Evolutionary conservation across 2,797 vertebrate genomes (phyloP), one percentile per base, ranked within the genome.

Genomic region (Tragopan temminckii): DNA sequence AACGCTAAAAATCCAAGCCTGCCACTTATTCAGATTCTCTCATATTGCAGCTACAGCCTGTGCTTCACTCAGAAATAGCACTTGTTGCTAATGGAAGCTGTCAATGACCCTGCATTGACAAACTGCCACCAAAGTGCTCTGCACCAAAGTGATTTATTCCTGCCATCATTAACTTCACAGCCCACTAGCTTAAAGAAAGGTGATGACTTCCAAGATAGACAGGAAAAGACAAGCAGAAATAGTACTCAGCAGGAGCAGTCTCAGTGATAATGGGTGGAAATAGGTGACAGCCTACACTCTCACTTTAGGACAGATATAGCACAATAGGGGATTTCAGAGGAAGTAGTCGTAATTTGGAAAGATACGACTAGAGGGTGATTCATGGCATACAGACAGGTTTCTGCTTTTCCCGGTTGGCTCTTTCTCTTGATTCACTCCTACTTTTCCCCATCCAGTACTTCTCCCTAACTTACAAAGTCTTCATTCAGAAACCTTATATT

Each of bases 141-240:
- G 52, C 29, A 55, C 31, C 76, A 72, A 93, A 67, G 92, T 90
- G 96, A 95, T 84, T 95, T 95, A 92, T 88, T 97, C 80, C 85
- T 92, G 72, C 89, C 89, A 10, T 97, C 92, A 95, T 97, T 97
- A 97, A 95, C 89, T 95, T 90, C 87, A 91, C 78, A 84, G 89
- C 85, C 88, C 91, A 58, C 86, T 91, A 85, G 89, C 71, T 96
- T 94, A 93, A 95, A 95, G 53, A 87, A 92, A 85, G 58, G 90
- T 63, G 84, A 92, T 86, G 93, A 81, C 93, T 97, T 94, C 93
- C 94, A 83, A 95, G 94, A 94, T 75, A 92, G 95, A 96, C 90
- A 96, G 85, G 86, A 96, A 95, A 97, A 91, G 84, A 91, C 27
- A 90, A 69, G 96, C 92, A 95, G 95, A 96, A 97, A 97, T 82